These are phyloP conservation scores for Teleogryllus occipitalis DNA, from an alignment of 1,140 invertebrate species.

Conservation along the genomic window DNA sequence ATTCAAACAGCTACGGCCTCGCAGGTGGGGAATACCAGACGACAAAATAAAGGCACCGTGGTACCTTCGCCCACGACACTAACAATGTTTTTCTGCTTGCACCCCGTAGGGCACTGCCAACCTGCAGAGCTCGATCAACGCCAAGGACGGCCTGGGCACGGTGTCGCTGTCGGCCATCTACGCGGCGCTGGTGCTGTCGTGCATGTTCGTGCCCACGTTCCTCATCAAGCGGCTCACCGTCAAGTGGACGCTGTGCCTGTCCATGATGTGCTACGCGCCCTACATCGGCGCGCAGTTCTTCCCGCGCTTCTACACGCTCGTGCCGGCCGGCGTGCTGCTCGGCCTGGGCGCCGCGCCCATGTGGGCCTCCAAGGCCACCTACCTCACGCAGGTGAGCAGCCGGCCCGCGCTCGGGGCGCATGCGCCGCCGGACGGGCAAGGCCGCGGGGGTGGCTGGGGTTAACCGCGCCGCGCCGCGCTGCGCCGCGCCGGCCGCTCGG, in stretches of 20 bases:
- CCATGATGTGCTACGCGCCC: slow-evolving; percentile 84
- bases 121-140: slow-evolving; percentile 80
- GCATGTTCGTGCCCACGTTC: slow-evolving; percentile 86
- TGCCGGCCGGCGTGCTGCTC: slow-evolving; percentile 82
- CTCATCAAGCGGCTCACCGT: slow-evolving; percentile 82
- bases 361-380: slow-evolving; percentile 94
- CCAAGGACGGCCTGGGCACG: slow-evolving; percentile 71
- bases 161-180: slow-evolving; percentile 80
- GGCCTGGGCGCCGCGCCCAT: slow-evolving; percentile 89
- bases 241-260: slow-evolving; percentile 88
- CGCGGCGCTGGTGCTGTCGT: slow-evolving; percentile 79
- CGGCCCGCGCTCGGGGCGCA: too few species aligned
- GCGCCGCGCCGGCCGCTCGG: too few species aligned
- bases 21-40: too few species aligned
- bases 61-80: too few species aligned
- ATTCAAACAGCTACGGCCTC: too few species aligned
- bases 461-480: too few species aligned
- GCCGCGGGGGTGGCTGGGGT: too few species aligned
- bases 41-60: too few species aligned
- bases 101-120: slow-evolving; percentile 62
- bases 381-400: slow-evolving; percentile 64
- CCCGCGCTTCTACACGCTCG: slow-evolving; percentile 78
- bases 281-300: slow-evolving; percentile 93
- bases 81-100: too few species aligned
- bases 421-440: too few species aligned